Evolutionary conservation across 2,113 vertebrate species (phyloP).

Genomic region (Alouatta palliata): DNA sequence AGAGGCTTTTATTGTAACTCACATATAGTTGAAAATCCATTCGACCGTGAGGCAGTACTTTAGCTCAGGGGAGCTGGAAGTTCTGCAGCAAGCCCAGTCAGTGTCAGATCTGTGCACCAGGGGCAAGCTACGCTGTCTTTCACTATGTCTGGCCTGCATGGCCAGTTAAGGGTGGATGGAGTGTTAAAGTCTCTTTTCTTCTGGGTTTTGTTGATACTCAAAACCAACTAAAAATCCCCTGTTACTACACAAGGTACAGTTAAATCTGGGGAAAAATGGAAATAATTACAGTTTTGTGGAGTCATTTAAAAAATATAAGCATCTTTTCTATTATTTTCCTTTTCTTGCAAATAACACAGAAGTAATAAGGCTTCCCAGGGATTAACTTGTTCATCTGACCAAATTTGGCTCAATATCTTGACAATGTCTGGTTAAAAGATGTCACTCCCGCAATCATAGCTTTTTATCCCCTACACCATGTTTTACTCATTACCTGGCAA

Average conservation of each 20-base stretch:
- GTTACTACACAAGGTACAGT: not conserved
- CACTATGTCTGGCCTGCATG: not conserved
- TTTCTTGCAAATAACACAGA: constrained; percentile 59
- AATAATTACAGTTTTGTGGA: constrained; percentile 53
- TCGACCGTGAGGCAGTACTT: not conserved
- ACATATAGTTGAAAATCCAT: not conserved
- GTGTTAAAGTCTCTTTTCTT: not conserved
- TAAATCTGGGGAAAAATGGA: constrained; percentile 38
- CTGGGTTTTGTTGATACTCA: constrained; percentile 10
- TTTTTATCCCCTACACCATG: constrained; percentile 53
- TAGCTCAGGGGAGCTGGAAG: not conserved
- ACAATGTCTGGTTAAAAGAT: constrained; percentile 65
- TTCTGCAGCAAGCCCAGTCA: not conserved
- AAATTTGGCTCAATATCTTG: constrained; percentile 57
- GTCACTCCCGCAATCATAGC: constrained; percentile 56
- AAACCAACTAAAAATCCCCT: not conserved
- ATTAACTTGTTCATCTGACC: constrained; percentile 64
- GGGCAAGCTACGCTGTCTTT: not conserved
- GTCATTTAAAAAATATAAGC: constrained; percentile 61
- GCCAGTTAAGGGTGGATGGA: not conserved
- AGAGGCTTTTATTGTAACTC: not conserved
- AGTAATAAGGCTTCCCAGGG: constrained; percentile 56
- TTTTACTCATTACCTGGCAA: constrained; percentile 79
- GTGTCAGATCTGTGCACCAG: not conserved
- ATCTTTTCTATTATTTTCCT: constrained; percentile 54